Evolutionary conservation across 1,140 invertebrate species (phyloP).

Genomic region (Heliothis subflexa): DNA sequence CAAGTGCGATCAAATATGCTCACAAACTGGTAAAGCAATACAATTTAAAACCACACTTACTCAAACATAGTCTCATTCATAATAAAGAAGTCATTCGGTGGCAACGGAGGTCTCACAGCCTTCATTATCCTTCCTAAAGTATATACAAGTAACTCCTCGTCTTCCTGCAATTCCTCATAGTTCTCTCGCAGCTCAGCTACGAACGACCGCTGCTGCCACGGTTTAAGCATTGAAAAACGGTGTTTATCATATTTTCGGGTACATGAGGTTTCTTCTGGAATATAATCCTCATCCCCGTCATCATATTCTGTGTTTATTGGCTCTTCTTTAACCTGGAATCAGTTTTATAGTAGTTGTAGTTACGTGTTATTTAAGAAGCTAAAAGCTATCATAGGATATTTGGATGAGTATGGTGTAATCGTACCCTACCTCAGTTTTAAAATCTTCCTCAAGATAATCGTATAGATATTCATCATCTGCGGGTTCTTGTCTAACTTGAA

Average conservation of each 20-base stretch:
- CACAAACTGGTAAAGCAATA: background rate
- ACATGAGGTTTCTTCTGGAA: slow-evolving; percentile 46
- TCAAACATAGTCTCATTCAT: slow-evolving; percentile 69
- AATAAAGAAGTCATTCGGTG: slow-evolving; percentile 67
- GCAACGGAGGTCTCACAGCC: slow-evolving; percentile 61
- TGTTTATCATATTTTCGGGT: slow-evolving; percentile 45
- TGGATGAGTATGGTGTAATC: too few relatives aligned
- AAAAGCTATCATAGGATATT: too few relatives aligned
- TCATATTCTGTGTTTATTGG: background rate
- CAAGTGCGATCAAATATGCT: too few relatives aligned
- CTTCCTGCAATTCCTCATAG: slow-evolving; percentile 64
- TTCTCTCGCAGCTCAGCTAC: slow-evolving; percentile 65
- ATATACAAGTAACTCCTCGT: slow-evolving; percentile 62
- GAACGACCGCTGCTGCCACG: slow-evolving; percentile 63
- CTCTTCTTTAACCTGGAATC: background rate
- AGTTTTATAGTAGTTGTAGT: background rate
- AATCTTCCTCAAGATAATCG: slow-evolving; percentile 50
- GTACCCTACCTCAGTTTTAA: background rate
- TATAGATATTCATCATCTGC: slow-evolving; percentile 41
- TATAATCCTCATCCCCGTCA: slow-evolving; percentile 52
- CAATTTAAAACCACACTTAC: slow-evolving; percentile 59
- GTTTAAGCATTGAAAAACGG: slow-evolving; percentile 51
- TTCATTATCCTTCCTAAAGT: slow-evolving; percentile 71
- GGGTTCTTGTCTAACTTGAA: slow-evolving; percentile 53
- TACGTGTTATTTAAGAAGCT: background rate